A percentile compares a stretch with the other conserved stretches of the same genome.
phyloP scores from a whole-genome alignment of 2,797 vertebrate species.

The Capromys pilorides region DNA sequence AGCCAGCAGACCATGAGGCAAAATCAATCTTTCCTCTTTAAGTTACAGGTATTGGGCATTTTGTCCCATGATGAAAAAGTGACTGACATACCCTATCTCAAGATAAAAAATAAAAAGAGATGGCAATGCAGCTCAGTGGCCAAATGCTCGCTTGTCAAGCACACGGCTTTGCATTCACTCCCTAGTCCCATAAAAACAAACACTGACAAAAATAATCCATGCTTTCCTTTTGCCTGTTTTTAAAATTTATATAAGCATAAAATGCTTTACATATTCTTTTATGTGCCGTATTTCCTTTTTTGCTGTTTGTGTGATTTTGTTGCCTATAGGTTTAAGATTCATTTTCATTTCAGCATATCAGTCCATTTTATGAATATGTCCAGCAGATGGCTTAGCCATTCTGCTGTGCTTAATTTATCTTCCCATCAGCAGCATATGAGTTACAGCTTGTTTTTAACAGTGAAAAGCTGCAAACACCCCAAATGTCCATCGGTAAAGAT shows the following conservation, averaged over 20 bases:
- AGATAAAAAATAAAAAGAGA: not conserved
- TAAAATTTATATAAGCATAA: constrained; percentile 28
- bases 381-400: not conserved
- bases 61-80: not conserved
- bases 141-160: not conserved
- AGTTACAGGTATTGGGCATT: not conserved
- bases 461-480: not conserved
- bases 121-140: not conserved
- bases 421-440: not conserved
- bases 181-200: not conserved
- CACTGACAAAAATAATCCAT: not conserved
- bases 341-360: constrained; percentile 18
- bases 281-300: constrained; percentile 1
- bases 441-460: constrained; percentile 15
- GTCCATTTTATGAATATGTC: constrained; percentile 34
- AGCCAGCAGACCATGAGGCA: not conserved
- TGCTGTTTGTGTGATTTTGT: not conserved
- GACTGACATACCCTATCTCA: not conserved
- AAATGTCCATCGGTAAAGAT: not conserved
- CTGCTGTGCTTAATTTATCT: constrained; percentile 16
- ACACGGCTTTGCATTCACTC: not conserved
- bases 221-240: constrained; percentile 6
- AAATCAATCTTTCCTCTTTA: not conserved
- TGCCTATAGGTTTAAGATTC: not conserved
- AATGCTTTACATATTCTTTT: constrained; percentile 13